Evolutionary conservation across 2,888 invertebrate species (phyloP).

Genomic region (Dryobota labecula): DNA sequence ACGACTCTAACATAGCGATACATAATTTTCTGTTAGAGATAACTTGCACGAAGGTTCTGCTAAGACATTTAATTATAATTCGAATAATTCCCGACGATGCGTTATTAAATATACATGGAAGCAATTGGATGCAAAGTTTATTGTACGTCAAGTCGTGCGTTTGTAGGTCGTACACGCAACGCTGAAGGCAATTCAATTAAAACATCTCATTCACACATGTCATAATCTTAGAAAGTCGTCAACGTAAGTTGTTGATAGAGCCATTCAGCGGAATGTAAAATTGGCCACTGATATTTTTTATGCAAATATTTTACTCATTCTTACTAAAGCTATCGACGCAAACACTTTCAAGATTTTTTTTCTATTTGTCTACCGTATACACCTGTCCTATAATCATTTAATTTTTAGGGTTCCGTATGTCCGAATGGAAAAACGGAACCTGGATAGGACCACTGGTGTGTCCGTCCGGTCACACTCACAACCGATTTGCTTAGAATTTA

Average conservation of each 20-base stretch:
- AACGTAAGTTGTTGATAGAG: conserved; percentile 69
- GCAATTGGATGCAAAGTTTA: conserved; percentile 51
- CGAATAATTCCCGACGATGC: conserved; percentile 49
- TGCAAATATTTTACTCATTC: conserved; percentile 24
- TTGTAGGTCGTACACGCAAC: conserved; percentile 68
- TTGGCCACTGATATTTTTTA: conserved; percentile 60
- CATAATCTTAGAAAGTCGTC: conserved; percentile 73
- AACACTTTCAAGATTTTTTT: conserved; percentile 3
- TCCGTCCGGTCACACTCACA: too few species aligned
- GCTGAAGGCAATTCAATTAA: conserved; percentile 77
- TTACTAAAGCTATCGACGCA: conserved; percentile 19
- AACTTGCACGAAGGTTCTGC: conserved; percentile 30
- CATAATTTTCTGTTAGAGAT: conserved; percentile 38
- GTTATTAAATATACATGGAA: conserved; percentile 56
- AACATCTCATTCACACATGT: conserved; percentile 74
- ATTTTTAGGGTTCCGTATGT: too few species aligned
- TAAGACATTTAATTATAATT: conserved; percentile 53
- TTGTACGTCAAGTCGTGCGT: conserved; percentile 59
- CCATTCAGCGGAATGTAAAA: conserved; percentile 66
- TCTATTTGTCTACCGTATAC: conserved; percentile 16
- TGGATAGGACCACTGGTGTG: too few species aligned
- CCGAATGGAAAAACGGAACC: too few species aligned
- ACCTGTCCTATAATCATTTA: background rate
- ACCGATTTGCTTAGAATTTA: too few species aligned
- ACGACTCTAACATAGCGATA: conserved; percentile 2